Conservation (phyloP, 2,888 invertebrate genomes). For the Eupithecia exiguata region DNA sequence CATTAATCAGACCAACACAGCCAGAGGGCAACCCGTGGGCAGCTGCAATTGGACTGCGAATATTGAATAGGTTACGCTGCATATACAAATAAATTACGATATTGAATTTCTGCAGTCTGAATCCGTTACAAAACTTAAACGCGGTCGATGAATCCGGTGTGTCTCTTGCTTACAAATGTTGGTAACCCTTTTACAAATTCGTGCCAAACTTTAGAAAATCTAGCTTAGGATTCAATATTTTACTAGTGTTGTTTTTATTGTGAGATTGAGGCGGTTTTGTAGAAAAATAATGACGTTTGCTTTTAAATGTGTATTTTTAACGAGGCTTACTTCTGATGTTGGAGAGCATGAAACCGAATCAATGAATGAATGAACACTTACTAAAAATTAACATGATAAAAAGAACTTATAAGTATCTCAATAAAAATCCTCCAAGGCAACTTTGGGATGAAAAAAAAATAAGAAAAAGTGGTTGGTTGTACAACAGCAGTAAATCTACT, state of each 20-base stretch:
- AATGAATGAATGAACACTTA: no score
- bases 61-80: constrained; percentile 1
- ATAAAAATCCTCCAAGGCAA: no score
- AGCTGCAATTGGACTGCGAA: constrained; percentile 5
- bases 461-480: no score
- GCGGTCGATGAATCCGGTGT: neutral
- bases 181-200: neutral
- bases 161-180: neutral
- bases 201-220: neutral
- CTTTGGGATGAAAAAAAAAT: no score
- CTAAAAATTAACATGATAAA: no score
- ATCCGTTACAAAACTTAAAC: neutral
- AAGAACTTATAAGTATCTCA: no score
- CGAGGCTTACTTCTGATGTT: no score
- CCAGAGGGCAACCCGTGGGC: neutral
- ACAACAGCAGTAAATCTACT: no score
- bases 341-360: no score
- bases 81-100: no score
- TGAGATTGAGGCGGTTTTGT: neutral
- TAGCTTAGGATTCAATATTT: neutral
- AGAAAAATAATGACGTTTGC: neutral
- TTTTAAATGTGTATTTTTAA: neutral
- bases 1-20: constrained; percentile 1
- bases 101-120: neutral
- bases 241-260: neutral